Evolutionary conservation across 1,140 invertebrate genomes (phyloP), one percentile per base, ranked within the genome.

Genomic region (Chrysopa pallens): DNA sequence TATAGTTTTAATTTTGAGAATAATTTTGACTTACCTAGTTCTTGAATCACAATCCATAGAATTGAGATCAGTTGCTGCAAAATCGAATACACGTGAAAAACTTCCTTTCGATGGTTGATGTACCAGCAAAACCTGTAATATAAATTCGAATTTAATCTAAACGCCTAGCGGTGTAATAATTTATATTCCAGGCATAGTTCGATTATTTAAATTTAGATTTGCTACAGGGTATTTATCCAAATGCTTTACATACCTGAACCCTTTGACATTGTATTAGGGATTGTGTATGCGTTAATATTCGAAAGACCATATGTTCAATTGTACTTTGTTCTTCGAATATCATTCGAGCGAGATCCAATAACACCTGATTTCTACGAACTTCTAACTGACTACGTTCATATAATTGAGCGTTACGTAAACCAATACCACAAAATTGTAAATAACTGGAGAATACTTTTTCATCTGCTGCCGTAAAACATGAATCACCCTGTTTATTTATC

Each of bases 311-410:
- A 57, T 86, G 85, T 55, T 94, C 90, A 50, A 95, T 89, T 48
- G 89, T 94, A 62, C 85, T 92, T 64, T 95, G 91, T 60, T 96
- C 90, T 59, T 94, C 90, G 60, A 96, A 96, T 51, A 96, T 89
- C 80, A 94, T 91, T 50, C 90, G 71, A 4, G 90, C 91, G 53
- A 96, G 66, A 60, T 96, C 90, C 42, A 96, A 63, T 9, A 96
- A 66, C 39, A 96, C 89, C 72, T 96, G 90, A 67, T 94, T 95
- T 51, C 91, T 68, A 62, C 90, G 90, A 44, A 93, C 87, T 68
- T 95, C 91, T 51, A 94, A 64, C 59, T 91, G 84, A 47, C 88
- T 93, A 53, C 87, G 77, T 63, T 95, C 88, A 61, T 92, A 95
- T 5, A 94, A 69, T 60, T 93, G 87, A 14, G 92, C 91, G 63